Base-by-base conservation (phyloP, 2,888 invertebrate species). In the Agrotis exclamationis region DNA sequence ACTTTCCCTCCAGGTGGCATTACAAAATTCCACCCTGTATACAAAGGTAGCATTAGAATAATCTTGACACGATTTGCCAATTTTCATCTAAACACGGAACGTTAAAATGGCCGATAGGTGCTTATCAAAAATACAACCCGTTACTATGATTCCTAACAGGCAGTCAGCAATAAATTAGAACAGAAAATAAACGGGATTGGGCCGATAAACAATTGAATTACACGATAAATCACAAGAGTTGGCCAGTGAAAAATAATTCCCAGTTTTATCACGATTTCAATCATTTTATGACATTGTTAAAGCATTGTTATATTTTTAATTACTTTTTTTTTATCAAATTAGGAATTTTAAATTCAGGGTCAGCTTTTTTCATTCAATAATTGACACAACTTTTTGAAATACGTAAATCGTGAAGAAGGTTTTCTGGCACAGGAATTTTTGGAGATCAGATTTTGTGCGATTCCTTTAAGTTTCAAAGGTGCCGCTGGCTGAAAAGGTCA, bases 121-220 rank as follows among this genome's bases (percentile, higher is more conserved):
- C 39, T 44, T 5, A 45, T 70, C 50, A 63, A 63, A 71, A 74
- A 82, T 76, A 78, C 77, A 69, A 67, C 48, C 54, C 67, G 70
- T 66, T 75, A 66, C 74, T 80, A 66, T 70, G 70, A 76, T 77
- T 74, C 59, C 58, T 57, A 73, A 53, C 74, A 69, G 63, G 70
- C 82, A 69, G 63, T 62, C 59, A 18, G 79, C 77, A 78, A 85
- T 86, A 86, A 89, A 86, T 85, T 80, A 83, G 69, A 70, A 71
- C 39, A 73, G 56, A 84, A 86, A 88, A 85, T 86, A 85, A 83
- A 86, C 83, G 64, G 74, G 74, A 82, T 83, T 77, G 75, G 64
- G 65, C 70, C 74, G 72, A 85, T 84, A 87, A 88, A 86, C 80
- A 87, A 84, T 87, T 81, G 79, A 78, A 84, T 85, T 83, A 83